Percentiles rank a stretch among this genome's conserved stretches.
These are phyloP conservation scores for Pagrus major DNA, from an alignment of 2,113 vertebrate species.

Conservation along the genomic window DNA sequence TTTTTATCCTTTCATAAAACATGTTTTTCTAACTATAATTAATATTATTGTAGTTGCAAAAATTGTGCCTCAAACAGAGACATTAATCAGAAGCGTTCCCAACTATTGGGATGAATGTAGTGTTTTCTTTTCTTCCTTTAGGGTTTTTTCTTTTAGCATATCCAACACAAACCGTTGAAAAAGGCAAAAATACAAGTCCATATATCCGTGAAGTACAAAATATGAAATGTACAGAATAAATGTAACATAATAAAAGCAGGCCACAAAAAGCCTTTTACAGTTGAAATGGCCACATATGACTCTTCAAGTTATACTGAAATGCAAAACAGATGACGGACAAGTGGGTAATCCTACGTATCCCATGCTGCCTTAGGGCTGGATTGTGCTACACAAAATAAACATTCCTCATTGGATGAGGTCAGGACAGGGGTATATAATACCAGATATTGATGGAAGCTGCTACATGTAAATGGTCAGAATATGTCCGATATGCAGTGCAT, in stretches of 20 bases:
- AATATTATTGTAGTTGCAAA: constrained; percentile 65
- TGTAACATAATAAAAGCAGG: constrained; percentile 71
- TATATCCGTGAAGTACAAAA: constrained; percentile 75
- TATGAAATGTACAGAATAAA: constrained; percentile 73
- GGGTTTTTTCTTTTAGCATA: constrained; percentile 42
- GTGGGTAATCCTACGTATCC: constrained; percentile 61
- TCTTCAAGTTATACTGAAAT: constrained; percentile 72
- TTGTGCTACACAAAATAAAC: constrained; percentile 80
- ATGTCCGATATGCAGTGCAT: constrained; percentile 69
- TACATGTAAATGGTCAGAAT: constrained; percentile 65
- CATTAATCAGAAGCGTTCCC: constrained; percentile 59
- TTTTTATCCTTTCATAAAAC: constrained; percentile 58
- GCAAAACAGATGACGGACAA: constrained; percentile 56
- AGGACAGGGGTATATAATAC: constrained; percentile 36
- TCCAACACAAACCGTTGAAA: constrained; percentile 60
- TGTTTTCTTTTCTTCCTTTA: constrained; percentile 61
- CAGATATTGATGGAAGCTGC: constrained; percentile 60
- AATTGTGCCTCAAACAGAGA: constrained; percentile 72
- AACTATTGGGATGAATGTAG: constrained; percentile 68
- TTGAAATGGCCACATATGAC: constrained; percentile 63
- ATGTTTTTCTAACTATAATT: constrained; percentile 45
- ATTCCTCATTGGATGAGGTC: constrained; percentile 69
- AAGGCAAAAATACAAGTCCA: constrained; percentile 65
- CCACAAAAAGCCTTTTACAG: constrained; percentile 68
- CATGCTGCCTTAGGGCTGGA: constrained; percentile 72